These are phyloP conservation scores for Cyanoramphus novaezelandiae DNA, from an alignment of 2,113 vertebrate species.

Conservation along the genomic window DNA sequence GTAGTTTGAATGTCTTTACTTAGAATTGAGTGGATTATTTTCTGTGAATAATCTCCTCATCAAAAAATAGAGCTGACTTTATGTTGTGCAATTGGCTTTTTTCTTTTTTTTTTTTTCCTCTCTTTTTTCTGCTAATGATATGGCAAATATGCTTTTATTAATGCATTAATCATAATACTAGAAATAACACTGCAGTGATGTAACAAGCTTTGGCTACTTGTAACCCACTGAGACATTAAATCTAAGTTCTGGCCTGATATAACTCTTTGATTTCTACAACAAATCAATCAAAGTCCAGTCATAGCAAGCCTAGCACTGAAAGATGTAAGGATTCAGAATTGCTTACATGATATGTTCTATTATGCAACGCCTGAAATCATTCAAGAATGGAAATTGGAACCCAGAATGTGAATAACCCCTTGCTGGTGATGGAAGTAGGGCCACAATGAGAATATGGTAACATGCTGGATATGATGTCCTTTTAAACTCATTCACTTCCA, in stretches of 20 bases:
- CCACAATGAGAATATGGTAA: not conserved
- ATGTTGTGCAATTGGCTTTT: not conserved
- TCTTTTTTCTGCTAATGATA: not conserved
- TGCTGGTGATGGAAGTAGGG: too few species aligned
- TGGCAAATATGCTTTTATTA: not conserved
- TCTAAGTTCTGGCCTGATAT: not conserved
- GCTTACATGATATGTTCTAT: not conserved
- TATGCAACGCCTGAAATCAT: not conserved
- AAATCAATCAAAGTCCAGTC: not conserved
- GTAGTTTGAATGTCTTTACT: not conserved
- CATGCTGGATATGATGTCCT: not conserved
- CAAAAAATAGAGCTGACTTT: not conserved
- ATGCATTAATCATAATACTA: not conserved
- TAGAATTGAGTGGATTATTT: not conserved
- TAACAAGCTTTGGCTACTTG: not conserved
- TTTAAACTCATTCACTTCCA: not conserved
- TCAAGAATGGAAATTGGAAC: not conserved
- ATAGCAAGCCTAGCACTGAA: not conserved
- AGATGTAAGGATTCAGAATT: not conserved
- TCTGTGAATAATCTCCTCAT: not conserved
- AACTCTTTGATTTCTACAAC: not conserved
- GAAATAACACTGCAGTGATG: not conserved
- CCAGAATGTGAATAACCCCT: not conserved
- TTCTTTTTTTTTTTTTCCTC: fast-evolving
- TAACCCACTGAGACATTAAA: not conserved